A percentile compares a stretch with the other conserved stretches of the same genome.
phyloP scores from a whole-genome alignment of 2,888 invertebrate species.

The Megaustenia siamemsis region DNA sequence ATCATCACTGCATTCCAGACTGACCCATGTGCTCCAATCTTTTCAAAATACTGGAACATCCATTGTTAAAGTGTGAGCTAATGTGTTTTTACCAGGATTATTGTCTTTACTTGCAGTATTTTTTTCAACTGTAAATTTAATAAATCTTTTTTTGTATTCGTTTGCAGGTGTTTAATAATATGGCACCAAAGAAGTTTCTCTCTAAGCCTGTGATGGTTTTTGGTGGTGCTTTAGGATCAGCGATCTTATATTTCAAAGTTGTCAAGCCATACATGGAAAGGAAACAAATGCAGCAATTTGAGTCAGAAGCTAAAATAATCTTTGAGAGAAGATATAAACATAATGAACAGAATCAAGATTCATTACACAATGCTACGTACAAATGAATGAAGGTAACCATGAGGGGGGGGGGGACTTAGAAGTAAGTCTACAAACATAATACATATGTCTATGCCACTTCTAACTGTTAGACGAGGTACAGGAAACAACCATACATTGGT shows the following conservation, averaged over 20 bases:
- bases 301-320: constrained; percentile 42
- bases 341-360: not conserved
- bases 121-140: not conserved
- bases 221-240: constrained; percentile 2
- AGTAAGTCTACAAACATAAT: no score
- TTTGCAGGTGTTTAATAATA: not conserved
- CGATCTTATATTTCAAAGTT: constrained; percentile 10
- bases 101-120: no score
- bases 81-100: no score
- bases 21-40: no score
- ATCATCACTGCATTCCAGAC: no score
- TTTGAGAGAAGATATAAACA: constrained; percentile 32
- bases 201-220: not conserved
- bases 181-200: not conserved
- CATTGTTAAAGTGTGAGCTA: no score
- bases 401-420: no score
- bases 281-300: constrained; percentile 37
- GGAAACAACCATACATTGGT: no score
- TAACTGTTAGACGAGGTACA: no score
- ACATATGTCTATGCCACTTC: no score
- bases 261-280: constrained; percentile 43
- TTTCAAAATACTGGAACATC: no score
- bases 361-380: not conserved
- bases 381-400: not conserved
- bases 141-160: not conserved